Conservation (phyloP, 37 sponge, comb jelly and placozoan species). For the Hexactinellida sp. region DNA sequence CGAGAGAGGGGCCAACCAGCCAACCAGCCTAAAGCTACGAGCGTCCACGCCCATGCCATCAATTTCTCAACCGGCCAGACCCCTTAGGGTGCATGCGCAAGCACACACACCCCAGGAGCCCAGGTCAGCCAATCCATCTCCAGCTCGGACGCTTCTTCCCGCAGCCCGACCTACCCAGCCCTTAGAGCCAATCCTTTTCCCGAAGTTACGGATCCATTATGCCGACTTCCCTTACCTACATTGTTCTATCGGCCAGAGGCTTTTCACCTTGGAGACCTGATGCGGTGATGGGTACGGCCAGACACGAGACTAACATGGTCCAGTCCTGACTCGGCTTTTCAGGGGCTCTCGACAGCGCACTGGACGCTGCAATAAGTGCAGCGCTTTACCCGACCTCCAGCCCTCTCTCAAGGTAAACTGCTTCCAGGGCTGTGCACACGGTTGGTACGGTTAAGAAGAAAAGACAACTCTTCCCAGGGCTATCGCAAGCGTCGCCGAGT, state of each 20-base stretch:
- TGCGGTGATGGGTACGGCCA: slow-evolving; percentile 48
- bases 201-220: slow-evolving; percentile 49
- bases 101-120: not conserved
- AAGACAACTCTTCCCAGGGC: slow-evolving; percentile 59
- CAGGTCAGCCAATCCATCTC: slow-evolving; percentile 34
- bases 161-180: slow-evolving; percentile 63
- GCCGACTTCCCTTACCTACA: slow-evolving; percentile 54
- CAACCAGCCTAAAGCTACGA: slow-evolving; percentile 32
- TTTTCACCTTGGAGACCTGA: slow-evolving; percentile 56
- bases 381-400: slow-evolving; percentile 40
- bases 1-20: not conserved
- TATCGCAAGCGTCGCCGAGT: slow-evolving; percentile 41
- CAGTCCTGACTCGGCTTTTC: slow-evolving; percentile 48
- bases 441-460: slow-evolving; percentile 37
- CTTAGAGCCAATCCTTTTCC: slow-evolving; percentile 56
- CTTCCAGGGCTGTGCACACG: slow-evolving; percentile 29
- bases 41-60: slow-evolving; percentile 37
- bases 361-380: slow-evolving; percentile 37
- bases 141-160: slow-evolving; percentile 32
- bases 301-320: slow-evolving; percentile 32
- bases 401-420: slow-evolving; percentile 54
- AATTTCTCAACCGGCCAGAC: slow-evolving; percentile 23
- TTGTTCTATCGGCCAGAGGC: slow-evolving; percentile 48
- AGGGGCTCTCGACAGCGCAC: slow-evolving; percentile 43
- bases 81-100: slow-evolving; percentile 31